Evolutionary conservation across 2,797 vertebrate species (phyloP).

Genomic region (Erpetoichthys calabaricus): DNA sequence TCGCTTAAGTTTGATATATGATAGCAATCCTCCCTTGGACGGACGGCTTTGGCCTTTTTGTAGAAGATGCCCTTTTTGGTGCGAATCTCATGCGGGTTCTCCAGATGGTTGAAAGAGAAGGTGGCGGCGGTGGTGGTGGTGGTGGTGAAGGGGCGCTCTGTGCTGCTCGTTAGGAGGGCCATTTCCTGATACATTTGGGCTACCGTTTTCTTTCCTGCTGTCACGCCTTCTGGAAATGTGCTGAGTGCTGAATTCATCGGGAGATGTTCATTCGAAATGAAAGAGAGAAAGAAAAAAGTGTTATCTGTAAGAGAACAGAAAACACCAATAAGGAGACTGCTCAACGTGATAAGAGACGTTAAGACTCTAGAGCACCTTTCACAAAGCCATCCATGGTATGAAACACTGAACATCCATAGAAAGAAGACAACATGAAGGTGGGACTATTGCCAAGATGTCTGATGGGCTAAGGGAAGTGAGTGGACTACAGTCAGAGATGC

Average conservation of each 20-base stretch:
- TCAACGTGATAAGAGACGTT: no score
- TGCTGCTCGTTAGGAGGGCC: conserved; percentile 67
- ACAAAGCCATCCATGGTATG: no score
- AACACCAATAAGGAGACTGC: not conserved
- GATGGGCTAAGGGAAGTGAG: no score
- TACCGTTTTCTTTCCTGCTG: conserved; percentile 4
- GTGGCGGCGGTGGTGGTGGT: conserved; percentile 26
- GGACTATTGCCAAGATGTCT: no score
- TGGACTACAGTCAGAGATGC: no score
- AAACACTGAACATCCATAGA: no score
- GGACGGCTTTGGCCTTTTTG: conserved; percentile 64
- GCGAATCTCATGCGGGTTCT: conserved; percentile 57
- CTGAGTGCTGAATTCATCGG: not conserved
- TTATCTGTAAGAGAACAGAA: conserved; percentile 28
- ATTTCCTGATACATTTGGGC: conserved; percentile 67
- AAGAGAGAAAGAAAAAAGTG: conserved; percentile 5
- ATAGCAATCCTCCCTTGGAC: conserved; percentile 38
- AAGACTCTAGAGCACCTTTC: no score
- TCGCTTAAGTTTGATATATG: conserved; percentile 38
- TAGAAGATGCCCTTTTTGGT: conserved; percentile 74
- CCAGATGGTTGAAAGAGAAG: conserved; percentile 57
- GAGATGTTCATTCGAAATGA: conserved; percentile 32
- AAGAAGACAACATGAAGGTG: no score
- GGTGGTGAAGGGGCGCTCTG: conserved; percentile 52
- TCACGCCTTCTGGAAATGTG: not conserved